phyloP scores from a whole-genome alignment of 2,113 vertebrate genomes.

The Pterophyllum scalare region DNA sequence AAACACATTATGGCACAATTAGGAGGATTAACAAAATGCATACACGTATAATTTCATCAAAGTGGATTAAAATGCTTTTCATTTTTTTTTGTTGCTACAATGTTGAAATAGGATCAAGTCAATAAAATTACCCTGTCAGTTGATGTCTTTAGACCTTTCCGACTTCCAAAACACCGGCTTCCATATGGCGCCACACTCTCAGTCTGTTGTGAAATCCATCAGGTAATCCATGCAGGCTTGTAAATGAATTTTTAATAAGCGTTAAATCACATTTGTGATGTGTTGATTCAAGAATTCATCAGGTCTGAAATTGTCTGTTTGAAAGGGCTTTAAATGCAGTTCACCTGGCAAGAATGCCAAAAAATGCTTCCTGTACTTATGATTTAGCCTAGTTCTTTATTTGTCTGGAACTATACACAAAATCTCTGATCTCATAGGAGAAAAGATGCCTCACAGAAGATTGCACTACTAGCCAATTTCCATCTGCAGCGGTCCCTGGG shows the following conservation, averaged over 20 bases:
- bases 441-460: too few relatives aligned
- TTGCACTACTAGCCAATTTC: too few relatives aligned
- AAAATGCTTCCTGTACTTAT: fast-evolving
- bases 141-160: background rate
- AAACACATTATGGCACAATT: background rate
- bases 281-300: background rate
- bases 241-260: background rate
- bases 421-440: too few relatives aligned
- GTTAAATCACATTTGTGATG: background rate
- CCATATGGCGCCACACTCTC: background rate
- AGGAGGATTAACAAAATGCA: background rate
- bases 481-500: too few relatives aligned
- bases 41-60: background rate
- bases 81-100: too few relatives aligned
- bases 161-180: background rate
- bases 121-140: background rate
- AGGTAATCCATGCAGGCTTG: background rate
- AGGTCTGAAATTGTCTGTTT: background rate
- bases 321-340: background rate
- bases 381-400: too few relatives aligned
- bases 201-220: background rate
- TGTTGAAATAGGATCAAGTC: too few relatives aligned
- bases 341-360: background rate
- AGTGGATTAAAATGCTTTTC: too few relatives aligned
- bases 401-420: too few relatives aligned